These are phyloP conservation scores for Poeciliopsis prolifica DNA, from an alignment of 2,113 vertebrate genomes.

Conservation along the genomic window DNA sequence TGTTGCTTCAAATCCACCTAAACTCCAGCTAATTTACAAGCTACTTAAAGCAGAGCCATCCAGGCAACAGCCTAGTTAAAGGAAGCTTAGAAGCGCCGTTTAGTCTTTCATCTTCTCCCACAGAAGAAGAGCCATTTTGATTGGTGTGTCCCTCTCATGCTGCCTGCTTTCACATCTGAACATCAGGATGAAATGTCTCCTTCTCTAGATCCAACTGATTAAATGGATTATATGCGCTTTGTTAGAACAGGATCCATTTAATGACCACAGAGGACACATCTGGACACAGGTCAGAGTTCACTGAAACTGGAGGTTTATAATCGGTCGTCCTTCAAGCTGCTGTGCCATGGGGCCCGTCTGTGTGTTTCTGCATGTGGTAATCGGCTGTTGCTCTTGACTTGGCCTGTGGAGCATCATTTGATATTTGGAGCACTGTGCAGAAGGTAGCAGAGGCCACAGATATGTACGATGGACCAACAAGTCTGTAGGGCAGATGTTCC, in stretches of 20 bases:
- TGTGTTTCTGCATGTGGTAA: conserved; percentile 12
- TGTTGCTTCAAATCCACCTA: conserved; percentile 67
- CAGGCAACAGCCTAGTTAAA: not conserved
- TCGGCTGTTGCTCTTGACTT: conserved; percentile 35
- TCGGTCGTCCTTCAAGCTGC: conserved; percentile 25
- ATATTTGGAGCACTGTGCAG: conserved; percentile 16
- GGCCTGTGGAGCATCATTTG: conserved; percentile 4
- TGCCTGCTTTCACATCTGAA: conserved; percentile 10
- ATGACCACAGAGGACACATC: conserved; percentile 49
- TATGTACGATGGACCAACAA: conserved; percentile 16
- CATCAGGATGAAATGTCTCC: conserved; percentile 20
- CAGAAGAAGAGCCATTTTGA: conserved; percentile 47
- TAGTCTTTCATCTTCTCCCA: conserved; percentile 28
- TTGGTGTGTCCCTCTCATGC: conserved; percentile 1
- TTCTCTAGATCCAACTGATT: conserved; percentile 18
- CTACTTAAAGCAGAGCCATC: not conserved
- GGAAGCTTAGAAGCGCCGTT: not conserved
- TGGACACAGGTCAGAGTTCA: conserved; percentile 56
- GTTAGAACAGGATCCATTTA: conserved; percentile 24
- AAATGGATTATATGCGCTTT: conserved; percentile 53
- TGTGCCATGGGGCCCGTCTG: not conserved
- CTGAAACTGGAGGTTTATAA: conserved; percentile 33
- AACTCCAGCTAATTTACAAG: conserved; percentile 3
- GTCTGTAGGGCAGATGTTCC: conserved; percentile 28
- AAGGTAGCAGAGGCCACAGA: conserved; percentile 13